Evolutionary conservation across 1,140 invertebrate genomes (phyloP).

Genomic region (Idris sp.): DNA sequence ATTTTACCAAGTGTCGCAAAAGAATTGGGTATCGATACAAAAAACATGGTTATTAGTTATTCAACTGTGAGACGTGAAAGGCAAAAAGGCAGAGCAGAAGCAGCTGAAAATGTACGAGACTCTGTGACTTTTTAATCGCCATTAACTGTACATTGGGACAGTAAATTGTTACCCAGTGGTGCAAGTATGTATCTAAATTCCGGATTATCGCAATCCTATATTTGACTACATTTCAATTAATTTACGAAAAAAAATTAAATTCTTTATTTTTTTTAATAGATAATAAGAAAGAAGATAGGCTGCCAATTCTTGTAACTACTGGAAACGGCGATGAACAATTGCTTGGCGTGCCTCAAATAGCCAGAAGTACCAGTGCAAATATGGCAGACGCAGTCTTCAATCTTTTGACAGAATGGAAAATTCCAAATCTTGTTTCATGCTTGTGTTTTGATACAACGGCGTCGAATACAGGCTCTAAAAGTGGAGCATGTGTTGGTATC

Average conservation of each 20-base stretch:
- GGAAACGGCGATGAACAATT: constrained; percentile 56
- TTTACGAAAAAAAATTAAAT: not conserved
- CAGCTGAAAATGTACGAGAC: not conserved
- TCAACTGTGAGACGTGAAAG: not conserved
- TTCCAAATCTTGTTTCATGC: too few relatives aligned
- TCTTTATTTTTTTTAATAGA: not conserved
- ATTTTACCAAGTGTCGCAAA: not conserved
- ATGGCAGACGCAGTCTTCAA: too few relatives aligned
- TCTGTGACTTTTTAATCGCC: not conserved
- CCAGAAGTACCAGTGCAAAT: constrained; percentile 50
- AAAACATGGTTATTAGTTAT: constrained; percentile 5
- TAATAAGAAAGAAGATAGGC: constrained; percentile 9
- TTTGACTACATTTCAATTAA: too few relatives aligned
- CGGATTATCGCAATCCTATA: not conserved
- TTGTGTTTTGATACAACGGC: too few relatives aligned
- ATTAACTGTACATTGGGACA: constrained; percentile 18
- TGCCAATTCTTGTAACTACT: constrained; percentile 57
- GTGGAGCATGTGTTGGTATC: too few relatives aligned
- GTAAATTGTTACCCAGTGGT: constrained; percentile 17
- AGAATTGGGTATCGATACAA: not conserved
- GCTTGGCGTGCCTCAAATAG: constrained; percentile 61
- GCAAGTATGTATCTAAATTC: not conserved
- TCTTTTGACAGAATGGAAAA: too few relatives aligned
- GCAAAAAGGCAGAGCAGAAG: not conserved
- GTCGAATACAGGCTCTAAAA: too few relatives aligned